Evolutionary conservation across 2,113 vertebrate species (phyloP), one percentile per base, ranked within the genome.

Genomic region (Petrocephalus microphthalmus): DNA sequence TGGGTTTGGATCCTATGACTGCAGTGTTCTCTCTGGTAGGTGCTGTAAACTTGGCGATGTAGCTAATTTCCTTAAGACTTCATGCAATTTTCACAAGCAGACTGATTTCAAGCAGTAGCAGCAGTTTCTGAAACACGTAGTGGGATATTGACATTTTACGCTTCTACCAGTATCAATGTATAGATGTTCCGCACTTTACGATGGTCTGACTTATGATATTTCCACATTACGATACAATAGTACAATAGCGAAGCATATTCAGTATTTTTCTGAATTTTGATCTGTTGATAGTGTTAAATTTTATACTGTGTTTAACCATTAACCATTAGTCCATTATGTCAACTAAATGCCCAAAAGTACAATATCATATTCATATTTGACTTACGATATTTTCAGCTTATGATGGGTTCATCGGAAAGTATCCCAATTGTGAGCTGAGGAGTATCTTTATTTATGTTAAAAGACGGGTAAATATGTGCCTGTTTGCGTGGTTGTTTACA

Each of bases 1-100:
- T 11, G 97, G 96, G 71, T 98, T 97, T 64, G 94, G 95, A 25
- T 97, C 96, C 0, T 96, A 96, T 20, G 97, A 98, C 91, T 99
- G 97, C 93, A 97, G 96, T 11, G 51, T 89, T 0, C 83, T 94
- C 1, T 95, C 96, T 88, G 96, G 97, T 99, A 95, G 96, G 95
- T 92, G 67, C 56, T 83, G 25, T 67, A 2, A 84, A 56, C 19
- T 82, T 15, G 3, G 6, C 19, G 22, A 6, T 52, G 17, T 11
- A 33, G 47, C n/a, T 7, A 53, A 53, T 85, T 54, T 33, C 7
- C 10, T 10, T 49, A 22, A 4, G 37, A 37, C 8, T 25, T n/a
- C 2, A 7, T 33, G 15, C 5, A 19, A 53, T 19, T 19, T 29
- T 10, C n/a, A 52, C n/a, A 13, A 7, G 67, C n/a, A 74, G 67